Base-by-base conservation (phyloP, 2,113 vertebrate genomes). In the Tetrao urogallus region DNA sequence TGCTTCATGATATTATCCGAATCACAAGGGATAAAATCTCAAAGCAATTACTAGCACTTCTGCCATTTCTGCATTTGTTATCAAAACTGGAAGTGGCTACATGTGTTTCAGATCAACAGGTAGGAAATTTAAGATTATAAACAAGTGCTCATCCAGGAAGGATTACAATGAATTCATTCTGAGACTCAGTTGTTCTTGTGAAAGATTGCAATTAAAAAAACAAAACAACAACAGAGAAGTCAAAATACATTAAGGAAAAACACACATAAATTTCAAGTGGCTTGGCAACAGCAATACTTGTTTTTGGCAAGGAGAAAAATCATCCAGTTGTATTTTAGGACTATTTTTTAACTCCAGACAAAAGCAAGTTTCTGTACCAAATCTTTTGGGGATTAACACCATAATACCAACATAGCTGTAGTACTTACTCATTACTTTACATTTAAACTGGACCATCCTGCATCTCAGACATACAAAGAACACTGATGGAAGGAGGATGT, bases 331-430 rank as follows among this genome's bases (percentile, higher is more conserved):
- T 64, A 54, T 61, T 75, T 81, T 69, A 50, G 17, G 15, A 7
- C 43, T 69, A 63, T 57, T 40, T 89, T 92, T 82, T 81, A 93
- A 87, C 64, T 87, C 27, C 21, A 96, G 79, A 70, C 47, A 72
- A 89, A 65, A 86, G 74, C 47, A 88, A 88, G 25, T 47, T 70
- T 79, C 52, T 95, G 83, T 93, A 94, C 63, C 20, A 73, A 95
- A 89, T 82, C 30, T 91, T 92, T 80, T 36, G 36, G 90, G 92
- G 94, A 97, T 96, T 95, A 97, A 97, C 93, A 90, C 18, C 82
- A 93, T 63, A 90, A 92, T 2, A 15, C 19, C 58, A 95, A 76
- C 32, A 21, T 60, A 96, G 94, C 74, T 42, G 54, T 92, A 96
- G 97, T 90, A 89, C 32, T 40, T 40, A 40, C 56, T 90, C 76